phyloP scores from a whole-genome alignment of 2,888 invertebrate species.

The Ptilodon capucinus region DNA sequence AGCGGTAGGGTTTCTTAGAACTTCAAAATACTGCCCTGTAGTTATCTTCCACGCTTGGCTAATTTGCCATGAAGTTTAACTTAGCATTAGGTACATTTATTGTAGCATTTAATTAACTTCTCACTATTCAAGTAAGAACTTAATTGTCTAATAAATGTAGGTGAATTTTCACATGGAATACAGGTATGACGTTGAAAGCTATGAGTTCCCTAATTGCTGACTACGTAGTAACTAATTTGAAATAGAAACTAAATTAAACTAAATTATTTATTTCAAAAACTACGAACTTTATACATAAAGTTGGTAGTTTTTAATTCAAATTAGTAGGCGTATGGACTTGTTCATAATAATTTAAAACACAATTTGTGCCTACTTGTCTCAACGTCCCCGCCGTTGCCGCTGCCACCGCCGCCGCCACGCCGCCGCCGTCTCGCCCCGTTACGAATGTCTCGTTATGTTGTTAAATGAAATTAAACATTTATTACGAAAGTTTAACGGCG shows the following conservation, averaged over 20 bases:
- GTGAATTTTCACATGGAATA: no score
- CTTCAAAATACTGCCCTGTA: background rate
- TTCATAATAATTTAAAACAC: slow-evolving; percentile 36
- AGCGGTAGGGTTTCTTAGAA: slow-evolving; percentile 4
- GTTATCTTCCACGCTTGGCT: background rate
- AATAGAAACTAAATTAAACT: no score
- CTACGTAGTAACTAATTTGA: no score
- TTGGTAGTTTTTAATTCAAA: no score
- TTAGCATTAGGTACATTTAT: background rate
- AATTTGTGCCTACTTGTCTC: slow-evolving; percentile 26
- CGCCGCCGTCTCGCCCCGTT: slow-evolving; percentile 18
- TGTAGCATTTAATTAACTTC: background rate
- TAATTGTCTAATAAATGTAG: no score
- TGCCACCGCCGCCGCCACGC: background rate
- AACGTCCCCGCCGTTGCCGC: slow-evolving; percentile 28
- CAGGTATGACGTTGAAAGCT: no score
- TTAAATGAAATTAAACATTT: slow-evolving; percentile 54
- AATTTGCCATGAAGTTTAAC: background rate
- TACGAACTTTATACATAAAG: no score
- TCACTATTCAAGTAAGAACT: no score
- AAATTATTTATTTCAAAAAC: no score
- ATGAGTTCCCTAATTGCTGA: no score
- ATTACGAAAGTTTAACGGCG: slow-evolving; percentile 42
- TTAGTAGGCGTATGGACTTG: slow-evolving; percentile 18
- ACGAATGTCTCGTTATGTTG: slow-evolving; percentile 41